These are phyloP conservation scores for Theonella swinhoei DNA, from an alignment of 37 sponge, comb jelly and placozoan species.

Conservation along the genomic window DNA sequence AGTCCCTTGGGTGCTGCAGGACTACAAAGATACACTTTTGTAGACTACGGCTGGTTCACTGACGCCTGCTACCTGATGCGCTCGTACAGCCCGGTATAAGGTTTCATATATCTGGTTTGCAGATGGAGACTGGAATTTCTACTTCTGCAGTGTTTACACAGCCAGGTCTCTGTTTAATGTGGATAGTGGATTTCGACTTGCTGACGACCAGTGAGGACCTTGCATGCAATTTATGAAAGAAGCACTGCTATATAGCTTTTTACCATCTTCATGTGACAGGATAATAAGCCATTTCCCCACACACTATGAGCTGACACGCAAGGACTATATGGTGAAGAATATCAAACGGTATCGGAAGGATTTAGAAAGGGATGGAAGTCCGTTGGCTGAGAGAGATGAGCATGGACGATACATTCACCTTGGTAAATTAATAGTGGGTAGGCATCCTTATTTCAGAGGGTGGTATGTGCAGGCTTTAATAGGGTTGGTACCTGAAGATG, in stretches of 20 bases:
- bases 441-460: too few species aligned
- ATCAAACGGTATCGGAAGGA: slow-evolving; percentile 96
- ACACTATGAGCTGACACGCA: slow-evolving; percentile 95
- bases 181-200: slow-evolving; percentile 88
- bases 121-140: slow-evolving; percentile 99
- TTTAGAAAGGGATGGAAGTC: slow-evolving; percentile 92
- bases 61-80: too few species aligned
- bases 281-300: slow-evolving; percentile 96
- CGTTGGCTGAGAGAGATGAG: slow-evolving; percentile 91
- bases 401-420: slow-evolving; percentile 83
- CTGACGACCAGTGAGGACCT: slow-evolving; percentile 96
- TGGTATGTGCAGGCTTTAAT: too few species aligned
- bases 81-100: too few species aligned
- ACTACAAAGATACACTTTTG: too few species aligned
- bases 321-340: slow-evolving; percentile 96
- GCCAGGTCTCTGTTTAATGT: slow-evolving; percentile 85
- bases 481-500: too few species aligned
- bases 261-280: slow-evolving; percentile 2
- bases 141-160: slow-evolving; percentile 92
- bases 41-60: too few species aligned
- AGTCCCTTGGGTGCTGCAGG: too few species aligned
- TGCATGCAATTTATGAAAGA: background rate
- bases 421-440: slow-evolving; percentile 21
- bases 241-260: background rate
- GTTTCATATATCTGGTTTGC: background rate